Base-by-base conservation (phyloP, 2,113 vertebrate genomes). In the Anthoscopus minutus region DNA sequence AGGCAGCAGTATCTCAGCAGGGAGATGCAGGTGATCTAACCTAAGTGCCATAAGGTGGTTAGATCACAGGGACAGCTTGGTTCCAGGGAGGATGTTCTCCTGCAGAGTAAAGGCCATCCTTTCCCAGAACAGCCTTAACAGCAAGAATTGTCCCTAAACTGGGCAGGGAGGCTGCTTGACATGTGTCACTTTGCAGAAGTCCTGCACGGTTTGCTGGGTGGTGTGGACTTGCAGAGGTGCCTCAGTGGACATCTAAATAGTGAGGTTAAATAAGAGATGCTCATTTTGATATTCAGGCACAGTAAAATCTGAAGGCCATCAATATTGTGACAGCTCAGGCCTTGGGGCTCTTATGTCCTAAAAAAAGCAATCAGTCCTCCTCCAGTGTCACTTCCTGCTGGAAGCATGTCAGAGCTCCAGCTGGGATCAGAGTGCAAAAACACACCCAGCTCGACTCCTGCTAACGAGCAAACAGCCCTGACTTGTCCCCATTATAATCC, bases 251-350 rank as follows among this genome's bases (percentile, higher is more conserved):
- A 13, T 20, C 28, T 45, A 38, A 45, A 38, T 1, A 31, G 76
- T 15, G 48, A 1, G 4, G 57, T 10, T 4, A 27, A 77, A 13
- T 0, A 3, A 58, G 37, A 78, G 56, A 37, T 20, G 65, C 38
- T 93, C 42, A 11, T 86, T 77, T 51, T 4, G 6, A 71, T 51
- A 50, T 27, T 16, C 31, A 24, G 73, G 31, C 31, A 15, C 51
- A 4, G 25, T 6, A 23, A 54, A 4, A 7, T 31, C 65, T 9
- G 3, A 53, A 85, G 65, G 37, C 30, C 0, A 0, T 6, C 53
- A 13, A 38, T 14, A n/a, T 5, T 65, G 79, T 25, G 45, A 22
- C 50, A 31, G 48, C 30, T 33, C 42, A 24, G 57, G 15, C 24
- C 22, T 31, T 4, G 3, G 3, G 47, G 50, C 56, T 62, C 31